phyloP scores from a whole-genome alignment of 1,140 invertebrate genomes.

The Drosophila dunni region DNA sequence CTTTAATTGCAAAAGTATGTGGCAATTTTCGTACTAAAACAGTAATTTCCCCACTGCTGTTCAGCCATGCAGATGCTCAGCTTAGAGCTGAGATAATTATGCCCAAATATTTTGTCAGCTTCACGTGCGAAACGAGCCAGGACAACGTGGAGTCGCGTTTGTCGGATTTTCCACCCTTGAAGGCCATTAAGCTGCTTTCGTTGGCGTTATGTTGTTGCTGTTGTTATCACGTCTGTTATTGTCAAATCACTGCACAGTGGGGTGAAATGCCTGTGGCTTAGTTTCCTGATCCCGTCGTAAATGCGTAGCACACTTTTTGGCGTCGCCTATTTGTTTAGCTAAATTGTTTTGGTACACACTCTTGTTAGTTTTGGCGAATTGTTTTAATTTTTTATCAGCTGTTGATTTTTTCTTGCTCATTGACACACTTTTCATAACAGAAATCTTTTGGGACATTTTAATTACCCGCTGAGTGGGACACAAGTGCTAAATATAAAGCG shows the following conservation, averaged over 20 bases:
- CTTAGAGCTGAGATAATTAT: constrained; percentile 62
- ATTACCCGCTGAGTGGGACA: constrained; percentile 1
- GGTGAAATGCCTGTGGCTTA: constrained; percentile 46
- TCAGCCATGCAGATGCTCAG: not conserved
- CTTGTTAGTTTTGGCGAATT: constrained; percentile 25
- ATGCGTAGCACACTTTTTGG: constrained; percentile 46
- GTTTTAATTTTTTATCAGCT: constrained; percentile 11
- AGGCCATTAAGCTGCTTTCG: constrained; percentile 28
- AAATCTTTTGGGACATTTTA: constrained; percentile 20
- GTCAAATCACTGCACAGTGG: constrained; percentile 37
- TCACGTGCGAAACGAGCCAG: constrained; percentile 17
- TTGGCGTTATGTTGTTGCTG: constrained; percentile 5
- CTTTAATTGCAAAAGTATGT: constrained; percentile 69
- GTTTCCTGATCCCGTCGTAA: constrained; percentile 29
- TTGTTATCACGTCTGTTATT: constrained; percentile 11
- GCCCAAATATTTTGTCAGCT: constrained; percentile 54
- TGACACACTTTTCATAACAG: not conserved
- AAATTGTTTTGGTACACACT: not conserved
- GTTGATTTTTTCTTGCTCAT: not conserved
- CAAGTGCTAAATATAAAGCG: constrained; percentile 25
- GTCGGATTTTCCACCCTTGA: constrained; percentile 19
- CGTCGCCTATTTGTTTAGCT: constrained; percentile 13
- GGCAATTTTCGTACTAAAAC: constrained; percentile 21
- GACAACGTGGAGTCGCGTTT: constrained; percentile 2
- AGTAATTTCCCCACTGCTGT: not conserved